Evolutionary conservation across 2,113 vertebrate genomes (phyloP).

Genomic region (Triplophysa rosa): DNA sequence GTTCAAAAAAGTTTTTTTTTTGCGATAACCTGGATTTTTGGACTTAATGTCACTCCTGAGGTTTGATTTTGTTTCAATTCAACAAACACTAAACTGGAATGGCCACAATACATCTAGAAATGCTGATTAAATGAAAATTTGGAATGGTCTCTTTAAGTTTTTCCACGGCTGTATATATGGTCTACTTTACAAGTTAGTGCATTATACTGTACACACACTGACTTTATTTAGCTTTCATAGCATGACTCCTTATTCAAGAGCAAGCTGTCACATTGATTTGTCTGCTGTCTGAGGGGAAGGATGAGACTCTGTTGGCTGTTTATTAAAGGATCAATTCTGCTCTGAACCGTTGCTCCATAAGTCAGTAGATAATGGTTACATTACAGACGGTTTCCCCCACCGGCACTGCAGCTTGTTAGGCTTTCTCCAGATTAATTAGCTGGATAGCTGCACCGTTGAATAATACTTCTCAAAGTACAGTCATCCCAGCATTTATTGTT

Average conservation of each 20-base stretch:
- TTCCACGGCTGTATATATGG: no score
- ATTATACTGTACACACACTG: no score
- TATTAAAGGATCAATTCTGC: slow-evolving; percentile 50
- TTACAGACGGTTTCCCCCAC: slow-evolving; percentile 12
- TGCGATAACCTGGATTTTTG: no score
- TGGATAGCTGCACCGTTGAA: slow-evolving; percentile 50
- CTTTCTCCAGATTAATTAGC: slow-evolving; percentile 53
- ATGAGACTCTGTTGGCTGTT: slow-evolving; percentile 45
- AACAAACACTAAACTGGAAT: no score
- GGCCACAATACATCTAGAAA: no score
- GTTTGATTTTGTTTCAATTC: no score
- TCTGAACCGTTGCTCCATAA: slow-evolving; percentile 46
- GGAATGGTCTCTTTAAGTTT: no score
- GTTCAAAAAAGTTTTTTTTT: no score
- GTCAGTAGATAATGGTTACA: slow-evolving; percentile 49
- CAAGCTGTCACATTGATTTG: slow-evolving; percentile 52
- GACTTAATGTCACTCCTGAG: no score
- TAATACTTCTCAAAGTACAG: slow-evolving; percentile 45
- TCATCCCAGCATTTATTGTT: slow-evolving; percentile 55
- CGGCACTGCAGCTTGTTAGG: slow-evolving; percentile 47
- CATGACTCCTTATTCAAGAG: slow-evolving; percentile 2
- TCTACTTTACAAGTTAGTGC: no score
- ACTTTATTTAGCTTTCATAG: slow-evolving; percentile 31
- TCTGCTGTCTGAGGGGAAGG: slow-evolving; percentile 48
- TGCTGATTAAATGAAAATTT: no score